Base-by-base conservation (phyloP, 2,797 vertebrate species). In the Danionella dracula region DNA sequence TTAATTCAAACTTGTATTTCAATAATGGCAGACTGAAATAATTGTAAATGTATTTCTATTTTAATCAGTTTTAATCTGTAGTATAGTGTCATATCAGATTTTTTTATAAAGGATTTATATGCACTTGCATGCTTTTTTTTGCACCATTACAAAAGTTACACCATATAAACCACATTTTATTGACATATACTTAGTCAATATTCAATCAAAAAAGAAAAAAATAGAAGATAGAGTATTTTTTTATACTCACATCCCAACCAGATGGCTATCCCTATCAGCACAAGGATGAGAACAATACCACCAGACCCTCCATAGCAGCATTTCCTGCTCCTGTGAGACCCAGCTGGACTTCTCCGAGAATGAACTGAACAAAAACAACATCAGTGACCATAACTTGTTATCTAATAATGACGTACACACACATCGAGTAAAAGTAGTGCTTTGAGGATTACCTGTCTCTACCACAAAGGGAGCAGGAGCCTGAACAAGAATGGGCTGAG, bases 221-320 rank as follows among this genome's bases (percentile, higher is more conserved):
- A 6, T 6, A 27, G 23, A 27, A 3, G 23, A 3, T 27, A 3
- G 23, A 3, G 23, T 27, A 27, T 6, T 27, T n/a, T n/a, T n/a
- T 9, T 29, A 13, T 12, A 13, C 66, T 67, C 34, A 77, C 77
- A 56, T 72, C 76, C 78, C n/a, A 79, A 37, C 71, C 69, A 78
- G 38, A 79, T 54, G 4, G 57, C 65, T 10, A 80, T 20, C 12
- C 31, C 65, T 21, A 82, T 7, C 13, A 73, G 1, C 12, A 49
- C 4, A 0, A 75, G 15, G 4, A 73, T 12, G 34, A 77, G 0
- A 1, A n/a, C 4, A 9, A 23, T 44, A 1, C 42, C 61, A 21
- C 55, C 57, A 4, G 70, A 67, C 17, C 68, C 45, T 49, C 72
- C 49, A 13, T 54, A 76, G 40, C 60, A 62, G 13, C 59, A 13